Evolutionary conservation across 2,888 invertebrate species (phyloP), one percentile per base, ranked within the genome.

Genomic region (Rhagium mordax): DNA sequence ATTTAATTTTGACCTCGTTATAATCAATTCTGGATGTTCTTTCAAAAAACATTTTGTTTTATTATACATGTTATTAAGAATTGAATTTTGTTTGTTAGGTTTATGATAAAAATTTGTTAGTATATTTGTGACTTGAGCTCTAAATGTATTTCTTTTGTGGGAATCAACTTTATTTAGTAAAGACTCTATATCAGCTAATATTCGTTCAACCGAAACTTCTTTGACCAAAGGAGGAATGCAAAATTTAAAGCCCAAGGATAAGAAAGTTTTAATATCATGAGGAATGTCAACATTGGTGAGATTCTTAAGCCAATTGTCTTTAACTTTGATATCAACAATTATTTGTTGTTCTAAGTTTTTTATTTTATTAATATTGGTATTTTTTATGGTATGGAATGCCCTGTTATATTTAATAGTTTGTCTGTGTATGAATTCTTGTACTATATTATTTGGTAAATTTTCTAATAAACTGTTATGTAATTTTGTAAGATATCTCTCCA

Each of bases 231-330:
- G 59, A 27, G 51, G 57, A 74, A 75, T 59, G 70, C 71, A 20
- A 74, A 71, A 29, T 71, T 73, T 24, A 77, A 60, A 61, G 27
- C 74, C 33, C 21, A 75, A 66, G 18, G 47, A 27, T 27, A 27
- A 27, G 27, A 27, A 27, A 27, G 6, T 27, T 29, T 61, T 60
- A 8, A 77, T 49, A 33, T 77, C 60, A 13, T 48, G 16, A 3
- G 77, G 74, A 57, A 77, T 53, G 5, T 70, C 48, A n/a, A 72
- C 47, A 13, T 70, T 29, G 8, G 77, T 72, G 5, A 67, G 53
- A 65, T 77, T 72, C 29, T 69, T 70, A 15, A 76, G 33, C 71
- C 76, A 74, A 3, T 47, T 47, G 10, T 47, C 61, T 68, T 71
- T n/a, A 57, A 49, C 5, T 29, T 49, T 27, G 21, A 33, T 33